phyloP scores from a whole-genome alignment of 2,888 invertebrate genomes.

The Eupithecia abbreviata region DNA sequence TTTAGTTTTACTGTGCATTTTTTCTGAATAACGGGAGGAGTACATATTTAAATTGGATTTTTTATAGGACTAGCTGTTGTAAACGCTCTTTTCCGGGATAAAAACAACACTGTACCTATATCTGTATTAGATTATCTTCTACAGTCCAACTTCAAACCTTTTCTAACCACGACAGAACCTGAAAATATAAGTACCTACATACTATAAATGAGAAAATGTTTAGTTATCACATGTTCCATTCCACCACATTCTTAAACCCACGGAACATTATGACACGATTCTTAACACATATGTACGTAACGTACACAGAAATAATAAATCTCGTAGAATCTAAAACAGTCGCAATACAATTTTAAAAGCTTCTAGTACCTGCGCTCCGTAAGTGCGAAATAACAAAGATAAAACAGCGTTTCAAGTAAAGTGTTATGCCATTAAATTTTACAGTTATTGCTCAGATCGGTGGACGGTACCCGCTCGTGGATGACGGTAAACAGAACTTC shows the following conservation, averaged over 20 bases:
- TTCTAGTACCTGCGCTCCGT: slow-evolving; percentile 5
- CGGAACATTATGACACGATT: not conserved
- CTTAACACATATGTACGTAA: not conserved
- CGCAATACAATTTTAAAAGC: slow-evolving; percentile 14
- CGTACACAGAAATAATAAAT: not conserved
- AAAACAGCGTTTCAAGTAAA: slow-evolving; percentile 33
- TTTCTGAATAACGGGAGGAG: not conserved
- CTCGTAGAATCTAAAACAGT: not conserved
- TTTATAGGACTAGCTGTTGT: no score
- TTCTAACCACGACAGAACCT: no score
- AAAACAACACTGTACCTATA: no score
- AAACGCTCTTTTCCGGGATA: no score
- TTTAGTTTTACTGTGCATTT: not conserved
- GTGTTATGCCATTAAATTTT: slow-evolving; percentile 39
- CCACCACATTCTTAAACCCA: not conserved
- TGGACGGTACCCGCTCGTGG: slow-evolving; percentile 25
- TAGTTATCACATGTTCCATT: no score
- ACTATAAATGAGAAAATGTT: no score
- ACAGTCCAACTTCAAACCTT: no score
- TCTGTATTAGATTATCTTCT: no score
- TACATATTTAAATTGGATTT: not conserved
- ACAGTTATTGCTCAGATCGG: slow-evolving; percentile 39
- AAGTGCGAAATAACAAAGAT: slow-evolving; percentile 37
- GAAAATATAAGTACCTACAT: no score
- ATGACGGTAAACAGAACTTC: slow-evolving; percentile 39